Conservation (phyloP, 2,113 vertebrate species). For the Crotalus helleri region DNA sequence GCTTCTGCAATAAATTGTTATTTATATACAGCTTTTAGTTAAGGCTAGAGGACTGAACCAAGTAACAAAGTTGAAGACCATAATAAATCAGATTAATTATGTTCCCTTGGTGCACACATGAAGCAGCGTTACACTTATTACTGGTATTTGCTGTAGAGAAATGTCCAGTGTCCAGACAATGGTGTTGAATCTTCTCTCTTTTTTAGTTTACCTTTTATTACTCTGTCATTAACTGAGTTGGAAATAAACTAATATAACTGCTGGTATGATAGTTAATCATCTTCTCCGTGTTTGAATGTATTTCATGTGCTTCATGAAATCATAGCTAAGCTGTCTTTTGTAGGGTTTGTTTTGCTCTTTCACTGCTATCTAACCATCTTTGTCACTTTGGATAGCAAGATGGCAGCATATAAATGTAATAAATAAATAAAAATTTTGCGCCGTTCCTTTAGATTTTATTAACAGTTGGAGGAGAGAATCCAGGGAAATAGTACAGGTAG, state of each 20-base stretch:
- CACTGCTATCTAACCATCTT: not conserved
- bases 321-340: not conserved
- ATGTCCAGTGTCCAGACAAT: not conserved
- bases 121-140: not conserved
- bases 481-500: not conserved
- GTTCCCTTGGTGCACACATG: not conserved
- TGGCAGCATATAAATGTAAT: not conserved
- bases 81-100: not conserved
- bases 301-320: not conserved
- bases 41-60: not conserved
- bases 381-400: not conserved
- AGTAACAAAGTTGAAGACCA: not conserved
- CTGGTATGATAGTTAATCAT: not conserved
- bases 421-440: no score
- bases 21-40: not conserved
- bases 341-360: not conserved
- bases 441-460: not conserved
- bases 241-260: not conserved
- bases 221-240: not conserved
- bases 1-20: not conserved
- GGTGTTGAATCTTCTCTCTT: not conserved
- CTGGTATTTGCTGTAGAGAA: not conserved
- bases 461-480: not conserved
- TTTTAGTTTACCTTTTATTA: not conserved
- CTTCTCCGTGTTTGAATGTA: not conserved